phyloP scores from a whole-genome alignment of 2,888 invertebrate genomes.

The Acheta domesticus region DNA sequence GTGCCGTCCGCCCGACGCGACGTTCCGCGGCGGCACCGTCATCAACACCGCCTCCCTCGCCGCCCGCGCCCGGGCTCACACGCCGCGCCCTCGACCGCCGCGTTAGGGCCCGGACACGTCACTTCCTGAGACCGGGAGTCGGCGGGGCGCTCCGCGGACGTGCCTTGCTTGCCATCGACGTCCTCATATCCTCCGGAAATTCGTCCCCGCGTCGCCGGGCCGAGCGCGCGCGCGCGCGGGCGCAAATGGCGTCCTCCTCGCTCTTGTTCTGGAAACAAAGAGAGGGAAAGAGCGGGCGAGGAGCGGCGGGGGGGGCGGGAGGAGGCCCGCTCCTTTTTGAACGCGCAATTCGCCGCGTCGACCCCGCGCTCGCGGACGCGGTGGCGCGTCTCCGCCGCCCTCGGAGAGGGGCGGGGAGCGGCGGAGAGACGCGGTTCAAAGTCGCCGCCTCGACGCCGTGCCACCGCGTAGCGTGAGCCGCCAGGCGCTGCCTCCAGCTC shows the following conservation, averaged over 20 bases:
- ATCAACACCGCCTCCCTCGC: no score
- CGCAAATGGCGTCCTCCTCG: neutral
- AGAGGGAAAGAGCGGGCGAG: neutral
- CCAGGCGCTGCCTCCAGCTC: neutral
- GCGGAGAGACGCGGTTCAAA: neutral
- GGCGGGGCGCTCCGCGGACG: neutral
- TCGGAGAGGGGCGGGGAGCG: neutral
- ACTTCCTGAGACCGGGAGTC: neutral
- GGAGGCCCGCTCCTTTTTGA: neutral
- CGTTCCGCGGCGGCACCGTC: no score
- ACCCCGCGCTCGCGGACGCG: neutral
- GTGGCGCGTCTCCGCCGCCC: neutral
- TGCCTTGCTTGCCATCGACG: neutral
- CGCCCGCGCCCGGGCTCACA: neutral
- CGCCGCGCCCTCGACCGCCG: neutral
- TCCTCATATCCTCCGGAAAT: constrained; percentile 1
- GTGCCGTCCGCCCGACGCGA: no score
- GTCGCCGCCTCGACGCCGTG: neutral
- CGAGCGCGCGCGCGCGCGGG: neutral
- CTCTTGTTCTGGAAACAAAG: constrained; percentile 1
- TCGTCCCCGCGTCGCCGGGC: neutral
- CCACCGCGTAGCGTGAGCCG: neutral
- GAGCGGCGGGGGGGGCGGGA: no score
- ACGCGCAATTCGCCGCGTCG: neutral
- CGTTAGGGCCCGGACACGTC: neutral